A percentile compares a stretch with the other conserved stretches of the same genome.
These are phyloP conservation scores for Parapsyche elsis DNA, from an alignment of 1,140 invertebrate genomes.

Conservation along the genomic window DNA sequence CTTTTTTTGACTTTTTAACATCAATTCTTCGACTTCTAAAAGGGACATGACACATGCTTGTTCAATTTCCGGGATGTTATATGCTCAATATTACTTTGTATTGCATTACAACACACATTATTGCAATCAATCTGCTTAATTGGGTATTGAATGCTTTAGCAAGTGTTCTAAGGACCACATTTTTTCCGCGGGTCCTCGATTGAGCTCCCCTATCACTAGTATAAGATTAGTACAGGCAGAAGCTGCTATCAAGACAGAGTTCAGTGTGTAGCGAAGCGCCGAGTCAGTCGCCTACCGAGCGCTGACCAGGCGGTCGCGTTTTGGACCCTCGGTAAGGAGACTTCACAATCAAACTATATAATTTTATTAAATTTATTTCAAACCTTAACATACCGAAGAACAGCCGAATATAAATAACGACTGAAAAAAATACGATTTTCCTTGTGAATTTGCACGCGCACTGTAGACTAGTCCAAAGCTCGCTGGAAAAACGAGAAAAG, in stretches of 20 bases:
- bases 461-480: neutral
- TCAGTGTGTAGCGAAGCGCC: slow-evolving; percentile 34
- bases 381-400: neutral
- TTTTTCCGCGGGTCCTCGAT: neutral
- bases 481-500: neutral
- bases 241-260: slow-evolving; percentile 44
- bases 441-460: neutral
- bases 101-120: too few relatives aligned
- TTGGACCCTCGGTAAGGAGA: slow-evolving; percentile 37
- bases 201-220: neutral
- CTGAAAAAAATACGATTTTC: neutral
- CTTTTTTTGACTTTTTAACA: too few relatives aligned
- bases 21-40: too few relatives aligned
- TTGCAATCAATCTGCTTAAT: too few relatives aligned
- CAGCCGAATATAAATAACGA: too few relatives aligned
- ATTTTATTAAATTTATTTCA: neutral
- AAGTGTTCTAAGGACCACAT: too few relatives aligned
- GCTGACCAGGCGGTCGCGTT: slow-evolving; percentile 31
- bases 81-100: too few relatives aligned
- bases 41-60: too few relatives aligned
- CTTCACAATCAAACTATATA: neutral
- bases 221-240: slow-evolving; percentile 36
- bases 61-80: too few relatives aligned
- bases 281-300: slow-evolving; percentile 40
- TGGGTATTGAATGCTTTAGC: too few relatives aligned